Evolutionary conservation across 2,888 invertebrate species (phyloP).

Genomic region (Eilema depressum): DNA sequence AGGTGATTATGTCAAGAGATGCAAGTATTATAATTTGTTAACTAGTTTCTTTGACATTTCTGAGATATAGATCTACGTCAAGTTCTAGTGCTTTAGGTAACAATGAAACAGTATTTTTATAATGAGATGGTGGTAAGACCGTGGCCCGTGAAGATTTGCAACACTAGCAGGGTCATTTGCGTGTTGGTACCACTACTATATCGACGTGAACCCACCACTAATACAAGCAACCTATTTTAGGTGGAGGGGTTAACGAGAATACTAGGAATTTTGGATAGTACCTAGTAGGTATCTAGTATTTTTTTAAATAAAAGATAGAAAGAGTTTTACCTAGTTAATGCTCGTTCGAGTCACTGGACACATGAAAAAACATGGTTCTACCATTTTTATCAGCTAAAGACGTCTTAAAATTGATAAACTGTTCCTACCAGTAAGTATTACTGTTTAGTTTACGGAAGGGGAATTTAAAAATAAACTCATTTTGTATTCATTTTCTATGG

Average conservation of each 20-base stretch:
- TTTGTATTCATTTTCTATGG: background rate
- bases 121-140: background rate
- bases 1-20: conserved; percentile 30
- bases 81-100: background rate
- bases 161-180: too few species aligned
- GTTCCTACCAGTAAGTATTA: background rate
- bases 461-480: background rate
- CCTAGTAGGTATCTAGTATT: too few species aligned
- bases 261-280: too few species aligned
- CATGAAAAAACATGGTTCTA: background rate
- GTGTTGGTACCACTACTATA: too few species aligned
- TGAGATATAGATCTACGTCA: background rate
- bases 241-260: too few species aligned
- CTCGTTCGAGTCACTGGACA: too few species aligned
- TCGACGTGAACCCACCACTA: too few species aligned
- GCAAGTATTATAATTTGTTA: conserved; percentile 6
- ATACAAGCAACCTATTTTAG: too few species aligned
- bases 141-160: background rate
- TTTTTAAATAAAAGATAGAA: too few species aligned
- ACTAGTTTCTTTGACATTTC: background rate
- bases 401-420: background rate
- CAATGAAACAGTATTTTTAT: background rate
- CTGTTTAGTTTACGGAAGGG: background rate
- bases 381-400: background rate
- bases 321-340: too few species aligned